A percentile compares a stretch with the other conserved stretches of the same genome.
Conservation (phyloP, 1,140 invertebrate genomes). For the Bacillus rossius region DNA sequence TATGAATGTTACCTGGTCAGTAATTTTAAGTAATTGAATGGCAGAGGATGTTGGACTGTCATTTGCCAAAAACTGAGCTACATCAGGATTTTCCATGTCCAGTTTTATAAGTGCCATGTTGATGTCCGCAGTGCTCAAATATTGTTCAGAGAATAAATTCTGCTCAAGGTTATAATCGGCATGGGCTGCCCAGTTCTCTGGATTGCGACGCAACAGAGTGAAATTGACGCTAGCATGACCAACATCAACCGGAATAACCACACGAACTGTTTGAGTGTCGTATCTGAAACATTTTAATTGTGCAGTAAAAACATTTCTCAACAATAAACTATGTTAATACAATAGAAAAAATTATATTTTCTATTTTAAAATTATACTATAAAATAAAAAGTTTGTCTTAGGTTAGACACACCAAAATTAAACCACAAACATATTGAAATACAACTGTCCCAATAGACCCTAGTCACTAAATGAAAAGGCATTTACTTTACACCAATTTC, state of each 20-base stretch:
- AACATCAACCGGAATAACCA: conserved; percentile 52
- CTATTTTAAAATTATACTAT: too few species aligned
- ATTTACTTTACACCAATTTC: too few species aligned
- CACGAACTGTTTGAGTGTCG: conserved; percentile 51
- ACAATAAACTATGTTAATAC: too few species aligned
- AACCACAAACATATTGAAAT: too few species aligned
- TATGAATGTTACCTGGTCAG: conserved; percentile 47
- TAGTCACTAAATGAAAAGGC: too few species aligned
- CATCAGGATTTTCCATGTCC: conserved; percentile 53
- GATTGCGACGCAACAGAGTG: conserved; percentile 67
- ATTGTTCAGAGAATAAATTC: conserved; percentile 47
- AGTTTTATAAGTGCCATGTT: conserved; percentile 55
- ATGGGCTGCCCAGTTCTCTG: conserved; percentile 68
- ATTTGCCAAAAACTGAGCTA: conserved; percentile 56
- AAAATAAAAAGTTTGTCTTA: too few species aligned
- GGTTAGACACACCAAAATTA: too few species aligned
- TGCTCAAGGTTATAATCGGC: conserved; percentile 61
- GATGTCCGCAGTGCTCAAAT: conserved; percentile 59
- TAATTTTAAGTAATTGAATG: conserved; percentile 59
- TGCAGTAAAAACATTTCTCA: too few species aligned
- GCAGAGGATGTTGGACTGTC: conserved; percentile 53
- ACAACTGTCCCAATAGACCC: too few species aligned
- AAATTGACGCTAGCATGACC: conserved; percentile 67
- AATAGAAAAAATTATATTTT: too few species aligned
- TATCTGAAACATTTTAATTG: conserved; percentile 46